Percentiles rank a stretch among this genome's conserved stretches.
These are phyloP conservation scores for Atopsyche davidsoni DNA, from an alignment of 1,140 invertebrate genomes.

Conservation along the genomic window DNA sequence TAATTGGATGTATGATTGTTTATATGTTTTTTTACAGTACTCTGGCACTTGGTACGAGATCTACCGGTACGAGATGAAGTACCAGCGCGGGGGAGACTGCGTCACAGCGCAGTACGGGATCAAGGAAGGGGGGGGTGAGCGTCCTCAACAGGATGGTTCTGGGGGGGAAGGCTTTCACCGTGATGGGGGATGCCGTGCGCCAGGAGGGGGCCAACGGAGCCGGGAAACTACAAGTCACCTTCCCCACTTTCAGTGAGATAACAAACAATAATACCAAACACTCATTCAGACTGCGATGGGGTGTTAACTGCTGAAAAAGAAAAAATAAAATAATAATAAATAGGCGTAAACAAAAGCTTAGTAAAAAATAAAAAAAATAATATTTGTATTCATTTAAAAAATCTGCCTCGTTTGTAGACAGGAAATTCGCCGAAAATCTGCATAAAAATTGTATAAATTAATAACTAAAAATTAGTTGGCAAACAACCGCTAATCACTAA, in stretches of 20 bases:
- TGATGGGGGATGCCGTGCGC: neutral
- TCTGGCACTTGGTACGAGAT: conserved; percentile 13
- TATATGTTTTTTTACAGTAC: conserved; percentile 11
- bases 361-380: too few species aligned
- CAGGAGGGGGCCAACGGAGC: conserved; percentile 1
- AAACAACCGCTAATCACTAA: too few species aligned
- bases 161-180: conserved; percentile 1
- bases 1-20: neutral
- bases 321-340: too few species aligned
- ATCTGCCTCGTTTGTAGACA: too few species aligned
- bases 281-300: too few species aligned
- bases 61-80: conserved; percentile 6
- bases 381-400: too few species aligned
- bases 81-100: conserved; percentile 5
- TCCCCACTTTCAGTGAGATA: conserved; percentile 1
- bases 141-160: conserved; percentile 13
- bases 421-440: too few species aligned
- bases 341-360: too few species aligned
- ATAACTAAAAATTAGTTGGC: too few species aligned
- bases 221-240: conserved; percentile 10
- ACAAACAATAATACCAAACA: too few species aligned
- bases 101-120: conserved; percentile 9
- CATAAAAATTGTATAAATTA: too few species aligned
- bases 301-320: too few species aligned
- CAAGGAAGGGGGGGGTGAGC: conserved; percentile 7